Percentiles rank a stretch among this genome's conserved stretches.
These are phyloP conservation scores for Phyllostomus discolor DNA, from an alignment of 2,113 vertebrate species.

Conservation along the genomic window DNA sequence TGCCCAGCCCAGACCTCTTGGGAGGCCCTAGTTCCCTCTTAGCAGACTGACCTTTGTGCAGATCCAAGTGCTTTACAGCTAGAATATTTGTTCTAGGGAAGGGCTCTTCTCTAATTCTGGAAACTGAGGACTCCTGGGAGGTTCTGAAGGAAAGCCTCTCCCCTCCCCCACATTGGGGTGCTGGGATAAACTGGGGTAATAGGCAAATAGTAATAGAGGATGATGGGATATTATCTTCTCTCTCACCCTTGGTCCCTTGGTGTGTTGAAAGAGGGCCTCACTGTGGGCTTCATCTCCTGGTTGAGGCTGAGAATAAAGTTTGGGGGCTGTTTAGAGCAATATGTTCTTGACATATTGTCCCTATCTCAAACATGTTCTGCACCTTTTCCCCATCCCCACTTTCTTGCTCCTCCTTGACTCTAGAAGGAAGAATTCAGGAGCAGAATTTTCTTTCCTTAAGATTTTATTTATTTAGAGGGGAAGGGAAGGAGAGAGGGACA, in stretches of 20 bases:
- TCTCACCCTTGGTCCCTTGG: background rate
- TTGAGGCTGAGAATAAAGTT: background rate
- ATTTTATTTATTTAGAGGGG: no score
- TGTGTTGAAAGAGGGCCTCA: background rate
- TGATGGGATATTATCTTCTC: background rate
- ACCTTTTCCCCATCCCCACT: background rate
- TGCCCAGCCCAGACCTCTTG: conserved; percentile 49
- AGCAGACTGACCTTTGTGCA: conserved; percentile 71
- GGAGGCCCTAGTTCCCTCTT: conserved; percentile 60
- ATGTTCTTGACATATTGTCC: background rate
- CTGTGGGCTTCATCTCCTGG: background rate
- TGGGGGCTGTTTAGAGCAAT: background rate
- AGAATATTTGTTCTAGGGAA: conserved; percentile 31
- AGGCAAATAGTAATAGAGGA: background rate
- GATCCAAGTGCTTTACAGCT: conserved; percentile 25
- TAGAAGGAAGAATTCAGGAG: conserved; percentile 40
- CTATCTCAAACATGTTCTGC: background rate
- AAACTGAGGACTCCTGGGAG: background rate
- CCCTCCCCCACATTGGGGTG: background rate
- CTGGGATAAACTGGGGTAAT: background rate
- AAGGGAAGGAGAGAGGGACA: no score
- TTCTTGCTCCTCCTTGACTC: background rate
- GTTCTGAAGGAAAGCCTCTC: background rate
- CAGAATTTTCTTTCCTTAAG: conserved; percentile 38
- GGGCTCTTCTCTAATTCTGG: background rate